phyloP scores from a whole-genome alignment of 2,888 invertebrate genomes.

The Tridacna crocea region DNA sequence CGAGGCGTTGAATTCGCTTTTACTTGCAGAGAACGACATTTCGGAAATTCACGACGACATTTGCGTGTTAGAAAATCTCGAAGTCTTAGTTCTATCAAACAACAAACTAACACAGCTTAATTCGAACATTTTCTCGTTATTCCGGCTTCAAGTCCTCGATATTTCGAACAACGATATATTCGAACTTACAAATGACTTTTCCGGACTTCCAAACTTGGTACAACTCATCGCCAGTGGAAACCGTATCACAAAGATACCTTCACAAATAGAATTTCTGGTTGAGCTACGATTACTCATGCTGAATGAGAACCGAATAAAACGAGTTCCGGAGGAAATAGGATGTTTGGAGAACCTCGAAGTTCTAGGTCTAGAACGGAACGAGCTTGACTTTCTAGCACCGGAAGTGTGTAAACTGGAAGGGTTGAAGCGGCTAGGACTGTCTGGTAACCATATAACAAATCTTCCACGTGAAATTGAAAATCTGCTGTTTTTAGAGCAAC shows the following conservation, averaged over 20 bases:
- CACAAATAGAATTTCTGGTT: constrained; percentile 69
- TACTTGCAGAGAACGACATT: constrained; percentile 76
- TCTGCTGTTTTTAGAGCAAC: constrained; percentile 73
- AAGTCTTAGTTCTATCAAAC: constrained; percentile 71
- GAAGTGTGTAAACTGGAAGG: constrained; percentile 78
- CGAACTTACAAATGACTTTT: constrained; percentile 70
- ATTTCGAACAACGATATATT: constrained; percentile 78
- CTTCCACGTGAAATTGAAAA: constrained; percentile 80
- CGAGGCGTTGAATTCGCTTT: constrained; percentile 69
- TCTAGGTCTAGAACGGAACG: constrained; percentile 78
- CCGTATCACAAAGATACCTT: constrained; percentile 71
- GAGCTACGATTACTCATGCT: constrained; percentile 71
- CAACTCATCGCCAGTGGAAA: constrained; percentile 76
- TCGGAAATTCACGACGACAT: constrained; percentile 75
- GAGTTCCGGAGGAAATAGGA: constrained; percentile 73
- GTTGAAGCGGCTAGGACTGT: constrained; percentile 74
- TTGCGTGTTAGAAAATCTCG: constrained; percentile 66
- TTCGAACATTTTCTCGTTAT: constrained; percentile 68
- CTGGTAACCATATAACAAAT: constrained; percentile 80
- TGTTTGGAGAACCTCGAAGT: constrained; percentile 73
- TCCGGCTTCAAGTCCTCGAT: constrained; percentile 73
- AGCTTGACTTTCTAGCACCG: constrained; percentile 76
- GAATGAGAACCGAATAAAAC: constrained; percentile 76
- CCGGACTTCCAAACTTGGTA: constrained; percentile 65
- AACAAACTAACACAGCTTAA: constrained; percentile 73